Conservation (phyloP, 2,888 invertebrate species). For the Bombylius major region DNA sequence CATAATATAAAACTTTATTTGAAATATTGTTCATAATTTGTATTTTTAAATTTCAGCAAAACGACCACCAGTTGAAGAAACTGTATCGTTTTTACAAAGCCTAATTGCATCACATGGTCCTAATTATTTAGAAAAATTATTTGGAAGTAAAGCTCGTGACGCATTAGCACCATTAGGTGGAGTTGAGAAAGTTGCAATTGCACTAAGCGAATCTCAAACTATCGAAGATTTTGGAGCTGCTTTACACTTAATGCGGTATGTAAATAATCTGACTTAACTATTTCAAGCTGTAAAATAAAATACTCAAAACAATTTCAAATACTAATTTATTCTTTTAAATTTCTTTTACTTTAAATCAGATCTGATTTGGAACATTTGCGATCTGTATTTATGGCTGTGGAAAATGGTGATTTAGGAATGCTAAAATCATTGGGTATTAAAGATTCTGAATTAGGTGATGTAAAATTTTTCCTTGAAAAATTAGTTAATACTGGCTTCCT, state of each 20-base stretch:
- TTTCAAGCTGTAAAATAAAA: neutral
- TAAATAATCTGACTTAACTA: constrained; percentile 2
- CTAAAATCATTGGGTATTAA: constrained; percentile 88
- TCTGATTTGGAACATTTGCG: constrained; percentile 85
- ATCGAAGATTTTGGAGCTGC: constrained; percentile 71
- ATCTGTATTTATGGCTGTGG: constrained; percentile 90
- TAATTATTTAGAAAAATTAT: constrained; percentile 91
- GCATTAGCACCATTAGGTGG: constrained; percentile 85
- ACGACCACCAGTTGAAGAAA: constrained; percentile 93
- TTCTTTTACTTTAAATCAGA: constrained; percentile 35
- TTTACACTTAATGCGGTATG: constrained; percentile 36
- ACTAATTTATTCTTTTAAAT: too few relatives aligned
- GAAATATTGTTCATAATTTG: too few relatives aligned
- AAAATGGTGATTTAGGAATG: constrained; percentile 89
- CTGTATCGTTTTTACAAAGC: constrained; percentile 87
- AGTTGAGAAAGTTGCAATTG: constrained; percentile 90
- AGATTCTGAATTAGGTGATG: constrained; percentile 88
- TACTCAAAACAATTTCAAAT: too few relatives aligned
- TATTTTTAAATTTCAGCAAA: constrained; percentile 53
- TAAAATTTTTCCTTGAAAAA: constrained; percentile 92
- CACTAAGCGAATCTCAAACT: constrained; percentile 84
- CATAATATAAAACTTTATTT: too few relatives aligned
- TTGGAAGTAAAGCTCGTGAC: constrained; percentile 88
- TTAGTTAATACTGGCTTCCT: constrained; percentile 91
- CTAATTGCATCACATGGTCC: constrained; percentile 90